Percentiles rank a stretch among this genome's conserved stretches.
Conservation (phyloP, 2,888 invertebrate genomes). For the Cerastis rubricosa region DNA sequence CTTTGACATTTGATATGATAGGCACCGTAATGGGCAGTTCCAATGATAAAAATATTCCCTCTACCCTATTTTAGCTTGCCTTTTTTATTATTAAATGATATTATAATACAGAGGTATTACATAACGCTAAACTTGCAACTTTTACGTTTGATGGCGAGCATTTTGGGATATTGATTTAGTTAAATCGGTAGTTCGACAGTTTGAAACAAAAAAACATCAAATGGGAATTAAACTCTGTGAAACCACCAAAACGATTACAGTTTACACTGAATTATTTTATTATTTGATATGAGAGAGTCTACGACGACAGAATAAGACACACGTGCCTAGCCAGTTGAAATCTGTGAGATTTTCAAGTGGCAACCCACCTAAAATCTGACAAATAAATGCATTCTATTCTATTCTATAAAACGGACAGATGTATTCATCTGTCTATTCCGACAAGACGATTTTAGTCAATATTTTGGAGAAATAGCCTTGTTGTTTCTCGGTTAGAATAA, state of each 20-base stretch:
- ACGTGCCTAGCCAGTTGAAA: neutral
- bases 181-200: neutral
- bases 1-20: constrained; percentile 49
- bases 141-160: too few relatives aligned
- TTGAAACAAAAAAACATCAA: neutral
- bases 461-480: too few relatives aligned
- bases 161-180: neutral
- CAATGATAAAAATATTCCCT: neutral
- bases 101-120: too few relatives aligned
- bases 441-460: too few relatives aligned
- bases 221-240: too few relatives aligned
- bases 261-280: neutral
- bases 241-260: neutral
- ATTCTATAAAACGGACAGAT: too few relatives aligned
- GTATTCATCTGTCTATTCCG: too few relatives aligned
- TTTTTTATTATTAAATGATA: too few relatives aligned
- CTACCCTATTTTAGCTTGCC: neutral
- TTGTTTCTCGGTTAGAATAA: too few relatives aligned
- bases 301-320: neutral
- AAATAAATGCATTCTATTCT: neutral
- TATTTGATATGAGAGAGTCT: neutral
- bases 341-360: neutral
- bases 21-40: neutral
- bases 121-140: too few relatives aligned
- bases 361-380: too few relatives aligned